Evolutionary conservation across 2,113 vertebrate species (phyloP).

Genomic region (Nothocercus nigrocapillus): DNA sequence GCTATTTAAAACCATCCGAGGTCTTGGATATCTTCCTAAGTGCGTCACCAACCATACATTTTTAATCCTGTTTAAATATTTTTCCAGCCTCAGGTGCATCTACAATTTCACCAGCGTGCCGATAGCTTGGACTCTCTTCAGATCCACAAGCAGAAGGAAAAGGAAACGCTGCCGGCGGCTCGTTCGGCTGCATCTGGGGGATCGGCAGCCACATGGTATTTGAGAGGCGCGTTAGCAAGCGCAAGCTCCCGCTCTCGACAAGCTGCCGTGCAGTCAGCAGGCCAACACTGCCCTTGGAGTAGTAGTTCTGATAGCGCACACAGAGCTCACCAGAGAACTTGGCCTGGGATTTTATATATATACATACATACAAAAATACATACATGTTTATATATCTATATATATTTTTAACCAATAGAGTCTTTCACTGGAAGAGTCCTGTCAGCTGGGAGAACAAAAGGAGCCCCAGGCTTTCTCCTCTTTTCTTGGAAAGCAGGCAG

Average conservation of each 20-base stretch:
- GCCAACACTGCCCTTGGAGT: rapidly evolving
- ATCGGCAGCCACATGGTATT: rapidly evolving
- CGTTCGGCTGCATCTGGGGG: background rate
- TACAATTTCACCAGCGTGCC: background rate
- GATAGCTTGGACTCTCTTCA: background rate
- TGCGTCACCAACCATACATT: background rate
- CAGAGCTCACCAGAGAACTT: rapidly evolving
- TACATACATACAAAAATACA: no score
- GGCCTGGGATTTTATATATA: background rate
- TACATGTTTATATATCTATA: no score
- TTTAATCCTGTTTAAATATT: constrained; percentile 20
- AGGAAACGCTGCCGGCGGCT: rapidly evolving
- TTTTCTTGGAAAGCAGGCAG: rapidly evolving
- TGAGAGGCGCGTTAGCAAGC: background rate
- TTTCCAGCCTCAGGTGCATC: constrained; percentile 16
- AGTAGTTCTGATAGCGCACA: background rate
- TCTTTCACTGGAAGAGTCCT: background rate
- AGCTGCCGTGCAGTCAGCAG: no score
- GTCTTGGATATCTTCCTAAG: constrained; percentile 13
- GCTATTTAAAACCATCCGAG: background rate
- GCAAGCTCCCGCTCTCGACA: rapidly evolving
- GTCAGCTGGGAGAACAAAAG: background rate
- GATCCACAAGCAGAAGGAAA: rapidly evolving
- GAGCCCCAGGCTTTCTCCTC: background rate
- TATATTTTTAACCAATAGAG: background rate